Evolutionary conservation across 2,888 invertebrate species (phyloP), one percentile per base, ranked within the genome.

Genomic region (Physocephala rufipes): DNA sequence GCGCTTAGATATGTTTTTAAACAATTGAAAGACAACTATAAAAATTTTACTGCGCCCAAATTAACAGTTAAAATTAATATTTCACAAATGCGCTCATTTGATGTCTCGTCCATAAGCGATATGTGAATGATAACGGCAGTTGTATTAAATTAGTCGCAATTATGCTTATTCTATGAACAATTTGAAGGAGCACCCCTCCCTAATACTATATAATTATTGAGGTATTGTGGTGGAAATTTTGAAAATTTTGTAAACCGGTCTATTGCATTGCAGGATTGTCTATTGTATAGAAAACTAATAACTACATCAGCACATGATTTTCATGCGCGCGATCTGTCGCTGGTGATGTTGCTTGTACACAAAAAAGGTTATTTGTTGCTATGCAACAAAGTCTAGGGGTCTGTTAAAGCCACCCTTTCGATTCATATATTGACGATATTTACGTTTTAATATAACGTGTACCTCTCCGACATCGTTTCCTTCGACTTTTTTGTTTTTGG

Each of bases 401-500:
- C 99, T 90, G 87, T 99, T 99, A 87, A 99, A 99, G 70, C 99
- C 99, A 75, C 99, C 99, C 87, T 97, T 96, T 74, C 99, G 90
- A 87, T 99, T 99, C 99, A 99, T 99, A 85, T 99, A 99, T 87
- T 99, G 99, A 79, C 98, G 91, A 86, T 97, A 98, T 87, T 97
- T 96, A 79, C 99, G 89, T 87, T 98, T 97, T 73, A 97, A 90
- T 75, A 97, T 96, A 71, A 98, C 95, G 85, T 98, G 97, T 75
- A 97, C 97, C 36, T 93, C 94, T n/a, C 96, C 97, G 69, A 91
- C 91, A 79, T 97, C 95, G 84, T 99, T 99, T 43, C 95, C 96
- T 0, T 93, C 92, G 0, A 99, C 97, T 87, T 95, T 95, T 87
- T 96, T 97, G 79, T 95, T 95, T 89, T 99, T 99, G 0, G 99